Percentiles rank a stretch among this genome's conserved stretches.
phyloP scores from a whole-genome alignment of 2,888 invertebrate species.

The Dilophus febrilis region DNA sequence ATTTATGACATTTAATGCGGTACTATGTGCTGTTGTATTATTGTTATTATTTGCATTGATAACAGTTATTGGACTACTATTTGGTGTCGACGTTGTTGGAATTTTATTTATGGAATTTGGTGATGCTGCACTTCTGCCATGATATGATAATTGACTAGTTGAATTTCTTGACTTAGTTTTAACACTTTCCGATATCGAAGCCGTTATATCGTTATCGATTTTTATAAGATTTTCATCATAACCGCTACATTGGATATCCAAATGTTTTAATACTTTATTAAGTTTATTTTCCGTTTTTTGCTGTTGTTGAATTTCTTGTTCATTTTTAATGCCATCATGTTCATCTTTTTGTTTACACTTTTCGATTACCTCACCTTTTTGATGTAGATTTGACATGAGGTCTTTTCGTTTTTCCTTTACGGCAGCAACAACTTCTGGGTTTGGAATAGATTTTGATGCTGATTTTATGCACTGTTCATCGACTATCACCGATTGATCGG shows the following conservation, averaged over 20 bases:
- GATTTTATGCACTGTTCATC: background rate
- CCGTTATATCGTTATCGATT: constrained; percentile 9
- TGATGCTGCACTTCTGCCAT: background rate
- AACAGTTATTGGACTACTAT: background rate
- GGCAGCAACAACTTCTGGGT: background rate
- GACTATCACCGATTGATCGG: background rate
- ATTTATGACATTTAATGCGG: no score
- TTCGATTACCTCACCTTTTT: no score
- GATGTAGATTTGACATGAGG: no score
- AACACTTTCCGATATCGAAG: constrained; percentile 31
- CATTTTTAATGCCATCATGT: background rate
- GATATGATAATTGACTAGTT: constrained; percentile 11
- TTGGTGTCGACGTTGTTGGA: no score
- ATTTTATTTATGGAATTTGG: no score
- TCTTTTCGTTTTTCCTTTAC: no score
- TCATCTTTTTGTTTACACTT: background rate
- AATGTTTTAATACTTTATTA: constrained; percentile 26
- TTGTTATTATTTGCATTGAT: background rate
- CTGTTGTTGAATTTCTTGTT: background rate
- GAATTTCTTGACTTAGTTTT: constrained; percentile 30
- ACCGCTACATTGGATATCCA: constrained; percentile 28
- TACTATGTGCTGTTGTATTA: background rate
- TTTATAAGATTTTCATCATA: constrained; percentile 16
- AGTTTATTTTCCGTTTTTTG: constrained; percentile 1
- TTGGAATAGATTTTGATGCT: background rate